Conservation (phyloP, 2,888 invertebrate species). For the Buathra laborator region DNA sequence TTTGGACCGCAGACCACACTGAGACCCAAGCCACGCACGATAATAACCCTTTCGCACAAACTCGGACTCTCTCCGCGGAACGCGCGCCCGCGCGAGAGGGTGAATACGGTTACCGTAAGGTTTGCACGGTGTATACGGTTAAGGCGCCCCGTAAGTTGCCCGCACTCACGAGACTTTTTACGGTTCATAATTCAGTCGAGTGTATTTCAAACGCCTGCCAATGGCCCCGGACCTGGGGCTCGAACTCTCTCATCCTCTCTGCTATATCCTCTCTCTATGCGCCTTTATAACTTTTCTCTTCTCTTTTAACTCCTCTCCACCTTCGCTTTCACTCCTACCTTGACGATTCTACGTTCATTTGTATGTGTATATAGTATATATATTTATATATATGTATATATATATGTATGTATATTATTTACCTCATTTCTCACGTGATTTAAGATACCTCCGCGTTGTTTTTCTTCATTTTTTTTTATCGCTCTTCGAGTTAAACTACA, state of each 20-base stretch:
- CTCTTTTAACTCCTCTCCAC: conserved; percentile 44
- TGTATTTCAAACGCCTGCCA: conserved; percentile 84
- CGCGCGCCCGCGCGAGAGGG: conserved; percentile 73
- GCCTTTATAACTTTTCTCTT: conserved; percentile 38
- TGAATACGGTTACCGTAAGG: conserved; percentile 81
- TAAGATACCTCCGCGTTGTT: conserved; percentile 57
- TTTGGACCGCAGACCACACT: conserved; percentile 83
- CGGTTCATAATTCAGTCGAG: conserved; percentile 85
- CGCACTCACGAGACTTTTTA: conserved; percentile 80
- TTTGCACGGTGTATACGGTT: conserved; percentile 70
- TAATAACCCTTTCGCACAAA: conserved; percentile 79
- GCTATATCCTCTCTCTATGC: conserved; percentile 36
- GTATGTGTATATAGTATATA: conserved; percentile 3
- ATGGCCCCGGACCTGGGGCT: conserved; percentile 74
- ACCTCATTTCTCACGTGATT: conserved; percentile 63
- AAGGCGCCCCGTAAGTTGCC: conserved; percentile 68
- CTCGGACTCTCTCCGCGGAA: conserved; percentile 48
- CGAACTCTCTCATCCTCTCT: conserved; percentile 53
- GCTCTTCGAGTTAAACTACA: background rate
- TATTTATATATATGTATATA: conserved; percentile 8
- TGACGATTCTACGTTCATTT: conserved; percentile 56
- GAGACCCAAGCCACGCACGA: conserved; percentile 77
- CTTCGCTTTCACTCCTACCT: conserved; percentile 47
- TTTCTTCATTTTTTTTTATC: background rate
- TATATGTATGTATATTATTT: conserved; percentile 53